Evolutionary conservation across 2,797 vertebrate species (phyloP).

Genomic region (Lepidocolaptes lacrymiger): DNA sequence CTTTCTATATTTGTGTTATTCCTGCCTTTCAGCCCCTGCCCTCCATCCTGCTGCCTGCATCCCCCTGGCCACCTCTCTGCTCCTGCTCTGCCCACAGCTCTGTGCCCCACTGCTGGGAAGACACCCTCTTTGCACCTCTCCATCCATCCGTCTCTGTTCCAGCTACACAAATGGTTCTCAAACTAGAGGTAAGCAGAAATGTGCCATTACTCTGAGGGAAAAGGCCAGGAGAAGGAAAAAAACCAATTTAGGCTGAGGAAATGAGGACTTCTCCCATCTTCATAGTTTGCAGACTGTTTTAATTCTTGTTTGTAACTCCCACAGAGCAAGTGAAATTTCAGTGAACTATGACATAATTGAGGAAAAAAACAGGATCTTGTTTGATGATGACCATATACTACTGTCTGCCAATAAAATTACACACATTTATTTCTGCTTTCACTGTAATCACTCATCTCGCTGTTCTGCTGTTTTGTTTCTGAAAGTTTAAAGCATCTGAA

Average conservation of each 20-base stretch:
- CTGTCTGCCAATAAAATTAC: constrained; percentile 41
- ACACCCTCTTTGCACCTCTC: neutral
- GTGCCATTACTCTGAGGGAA: neutral
- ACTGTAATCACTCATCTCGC: neutral
- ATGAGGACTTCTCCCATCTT: neutral
- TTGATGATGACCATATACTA: neutral
- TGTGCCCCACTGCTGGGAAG: rapidly evolving
- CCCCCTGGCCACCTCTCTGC: neutral
- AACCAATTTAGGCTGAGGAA: neutral
- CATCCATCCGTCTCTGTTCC: neutral
- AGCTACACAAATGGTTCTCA: neutral
- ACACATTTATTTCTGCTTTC: constrained; percentile 21
- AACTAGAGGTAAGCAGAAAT: neutral
- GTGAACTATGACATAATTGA: constrained; percentile 49
- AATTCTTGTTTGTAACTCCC: constrained; percentile 13
- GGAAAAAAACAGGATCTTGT: neutral
- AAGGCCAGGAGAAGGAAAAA: neutral
- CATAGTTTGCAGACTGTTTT: neutral
- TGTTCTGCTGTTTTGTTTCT: neutral
- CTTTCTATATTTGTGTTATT: neutral
- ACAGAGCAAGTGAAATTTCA: constrained; percentile 35
- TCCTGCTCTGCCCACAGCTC: neutral
- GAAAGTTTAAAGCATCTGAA: neutral
- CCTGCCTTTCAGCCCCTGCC: neutral
- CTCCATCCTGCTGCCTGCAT: neutral